Conservation (phyloP, 2,797 vertebrate genomes). For the Ataeniobius toweri region DNA sequence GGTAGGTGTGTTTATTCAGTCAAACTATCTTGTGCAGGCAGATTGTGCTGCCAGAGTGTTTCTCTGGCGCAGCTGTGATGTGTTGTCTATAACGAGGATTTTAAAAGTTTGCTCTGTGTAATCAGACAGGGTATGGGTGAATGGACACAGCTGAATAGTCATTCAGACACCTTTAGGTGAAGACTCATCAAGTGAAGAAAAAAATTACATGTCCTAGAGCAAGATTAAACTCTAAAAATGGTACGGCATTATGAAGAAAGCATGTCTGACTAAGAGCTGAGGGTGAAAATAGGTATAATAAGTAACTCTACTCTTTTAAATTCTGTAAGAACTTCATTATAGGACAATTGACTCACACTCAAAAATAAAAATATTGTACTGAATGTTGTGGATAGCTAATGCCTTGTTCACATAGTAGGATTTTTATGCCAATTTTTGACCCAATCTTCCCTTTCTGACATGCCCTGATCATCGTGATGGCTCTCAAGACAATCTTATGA, state of each 20-base stretch:
- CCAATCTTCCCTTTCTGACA: too few species aligned
- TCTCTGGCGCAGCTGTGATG: constrained; percentile 53
- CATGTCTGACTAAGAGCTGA: background rate
- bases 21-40: constrained; percentile 58
- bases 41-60: constrained; percentile 45
- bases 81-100: constrained; percentile 66
- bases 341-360: background rate
- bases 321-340: background rate
- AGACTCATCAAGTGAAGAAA: constrained; percentile 21
- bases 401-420: too few species aligned
- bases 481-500: too few species aligned
- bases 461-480: too few species aligned
- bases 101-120: constrained; percentile 47
- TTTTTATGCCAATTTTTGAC: too few species aligned
- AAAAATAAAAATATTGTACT: background rate
- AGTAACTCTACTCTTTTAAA: constrained; percentile 6
- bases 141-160: constrained; percentile 47
- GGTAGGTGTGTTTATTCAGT: constrained; percentile 72
- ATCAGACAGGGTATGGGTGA: constrained; percentile 48
- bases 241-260: constrained; percentile 7
- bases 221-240: constrained; percentile 32
- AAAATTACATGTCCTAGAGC: constrained; percentile 22
- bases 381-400: background rate
- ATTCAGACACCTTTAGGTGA: constrained; percentile 50
- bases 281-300: background rate